Percentiles rank a stretch among this genome's conserved stretches.
Conservation (phyloP, 2,797 vertebrate species). For the Anniella stebbinsi region DNA sequence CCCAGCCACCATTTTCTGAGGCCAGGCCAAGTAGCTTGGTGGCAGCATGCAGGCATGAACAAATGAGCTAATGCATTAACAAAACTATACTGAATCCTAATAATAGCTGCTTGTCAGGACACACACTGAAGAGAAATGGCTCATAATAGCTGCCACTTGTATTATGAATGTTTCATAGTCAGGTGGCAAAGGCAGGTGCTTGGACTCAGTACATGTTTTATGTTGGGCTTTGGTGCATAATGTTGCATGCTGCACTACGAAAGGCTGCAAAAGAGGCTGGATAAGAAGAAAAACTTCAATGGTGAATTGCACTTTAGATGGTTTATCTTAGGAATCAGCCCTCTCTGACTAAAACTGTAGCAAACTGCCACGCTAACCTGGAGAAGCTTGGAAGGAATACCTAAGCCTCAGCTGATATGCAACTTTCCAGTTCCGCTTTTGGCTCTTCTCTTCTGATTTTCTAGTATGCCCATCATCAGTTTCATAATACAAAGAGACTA, state of each 20-base stretch:
- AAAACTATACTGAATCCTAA: slow-evolving; percentile 78
- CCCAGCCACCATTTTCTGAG: slow-evolving; percentile 71
- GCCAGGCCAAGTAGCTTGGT: slow-evolving; percentile 67
- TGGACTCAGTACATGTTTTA: slow-evolving; percentile 37
- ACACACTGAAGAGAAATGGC: slow-evolving; percentile 67
- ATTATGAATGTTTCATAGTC: slow-evolving; percentile 72
- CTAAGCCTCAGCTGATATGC: background rate
- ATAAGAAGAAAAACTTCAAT: background rate
- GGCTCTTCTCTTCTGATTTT: background rate
- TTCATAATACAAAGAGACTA: too few species aligned
- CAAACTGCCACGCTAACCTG: too few species aligned
- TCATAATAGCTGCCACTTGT: slow-evolving; percentile 75
- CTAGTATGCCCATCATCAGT: slow-evolving; percentile 61
- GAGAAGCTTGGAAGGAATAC: background rate
- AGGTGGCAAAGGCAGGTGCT: slow-evolving; percentile 66
- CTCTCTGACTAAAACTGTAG: background rate
- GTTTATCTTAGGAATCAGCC: background rate
- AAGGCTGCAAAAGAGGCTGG: background rate
- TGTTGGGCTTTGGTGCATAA: slow-evolving; percentile 11
- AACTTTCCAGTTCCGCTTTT: background rate
- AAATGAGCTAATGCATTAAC: too few species aligned
- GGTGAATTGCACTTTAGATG: background rate
- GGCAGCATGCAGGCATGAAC: slow-evolving; percentile 75
- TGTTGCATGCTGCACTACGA: background rate
- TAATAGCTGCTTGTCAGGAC: slow-evolving; percentile 76